Evolutionary conservation across 1,140 invertebrate species (phyloP), one percentile per base, ranked within the genome.

Genomic region (roundworm (Caenorhabditis elegans)): DNA sequence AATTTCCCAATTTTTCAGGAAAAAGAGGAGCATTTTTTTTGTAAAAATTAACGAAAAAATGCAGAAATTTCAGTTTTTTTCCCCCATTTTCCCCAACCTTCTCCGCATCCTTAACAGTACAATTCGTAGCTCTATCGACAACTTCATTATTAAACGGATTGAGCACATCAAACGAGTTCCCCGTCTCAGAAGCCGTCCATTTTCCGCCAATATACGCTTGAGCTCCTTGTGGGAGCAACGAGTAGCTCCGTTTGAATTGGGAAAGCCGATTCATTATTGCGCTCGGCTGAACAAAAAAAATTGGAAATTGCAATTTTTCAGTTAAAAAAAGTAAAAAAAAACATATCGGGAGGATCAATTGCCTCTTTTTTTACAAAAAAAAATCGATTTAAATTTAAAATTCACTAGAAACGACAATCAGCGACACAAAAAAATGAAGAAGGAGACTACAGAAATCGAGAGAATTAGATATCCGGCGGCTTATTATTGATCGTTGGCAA

Each of bases 401-500:
- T 60, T 28, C 34, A 60, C 26, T 34, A 60, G n/a, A 60, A 60
- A 22, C 31, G 26, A 70, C 31, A 70, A 70, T 39, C 60, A 70
- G 60, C 34, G 60, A 70, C 34, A 39, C 15, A 5, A 43, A 15
- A 43, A 43, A 43, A 43, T n/a, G 13, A 34, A 31, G 28, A 60
- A 34, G 26, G 53, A 34, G 5, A 39, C 60, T 70, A 70, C 34
- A 15, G 60, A 70, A n/a, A 70, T 39, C 60, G 55, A 60, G 31
- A 60, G 26, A 70, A 22, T n/a, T n/a, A n/a, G n/a, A n/a, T n/a
- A n/a, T n/a, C n/a, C n/a, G n/a, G 28, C 11, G 11, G 34, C 15
- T 90, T 90, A 55, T 93, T 93, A 95, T 89, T 92, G 91, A 91
- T 97, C 95, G 92, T 97, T 94, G 89, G 92, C 94, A 91, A 91